Conservation (phyloP, 2,113 vertebrate species). For the Excalfactoria chinensis region DNA sequence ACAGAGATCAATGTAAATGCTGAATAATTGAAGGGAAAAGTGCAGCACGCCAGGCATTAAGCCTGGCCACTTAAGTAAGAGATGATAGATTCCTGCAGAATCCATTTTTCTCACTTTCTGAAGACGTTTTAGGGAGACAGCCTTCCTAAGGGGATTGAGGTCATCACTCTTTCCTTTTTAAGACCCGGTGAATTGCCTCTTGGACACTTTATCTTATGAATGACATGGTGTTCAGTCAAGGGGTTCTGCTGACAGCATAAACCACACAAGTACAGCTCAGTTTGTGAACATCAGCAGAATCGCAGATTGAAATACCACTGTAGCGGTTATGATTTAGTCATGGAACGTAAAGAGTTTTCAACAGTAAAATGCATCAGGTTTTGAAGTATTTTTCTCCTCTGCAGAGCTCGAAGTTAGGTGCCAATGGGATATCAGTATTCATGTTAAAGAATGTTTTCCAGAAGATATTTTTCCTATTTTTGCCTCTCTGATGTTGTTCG, state of each 20-base stretch:
- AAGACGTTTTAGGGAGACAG: slow-evolving; percentile 31
- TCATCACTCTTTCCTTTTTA: slow-evolving; percentile 11
- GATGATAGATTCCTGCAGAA: slow-evolving; percentile 31
- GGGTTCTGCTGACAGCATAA: slow-evolving; percentile 61
- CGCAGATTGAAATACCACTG: background rate
- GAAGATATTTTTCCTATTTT: background rate
- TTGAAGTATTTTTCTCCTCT: slow-evolving; percentile 67
- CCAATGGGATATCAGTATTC: slow-evolving; percentile 51
- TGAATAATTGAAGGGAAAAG: background rate
- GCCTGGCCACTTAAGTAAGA: background rate
- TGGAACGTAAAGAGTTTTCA: slow-evolving; percentile 70
- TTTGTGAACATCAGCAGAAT: slow-evolving; percentile 72
- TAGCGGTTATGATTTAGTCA: slow-evolving; percentile 36
- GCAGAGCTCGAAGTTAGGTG: slow-evolving; percentile 46
- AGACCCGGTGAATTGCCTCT: slow-evolving; percentile 53
- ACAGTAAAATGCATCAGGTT: slow-evolving; percentile 49
- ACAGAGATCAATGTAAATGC: background rate
- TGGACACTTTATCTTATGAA: slow-evolving; percentile 20
- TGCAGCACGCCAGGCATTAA: background rate
- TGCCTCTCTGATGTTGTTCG: background rate
- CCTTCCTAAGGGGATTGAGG: slow-evolving; percentile 53
- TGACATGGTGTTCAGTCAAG: slow-evolving; percentile 3
- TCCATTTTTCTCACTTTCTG: background rate
- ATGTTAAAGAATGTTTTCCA: slow-evolving; percentile 29
- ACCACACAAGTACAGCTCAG: rapidly evolving